Base-by-base conservation (phyloP, 1,140 invertebrate species). In the Venturia canescens region DNA sequence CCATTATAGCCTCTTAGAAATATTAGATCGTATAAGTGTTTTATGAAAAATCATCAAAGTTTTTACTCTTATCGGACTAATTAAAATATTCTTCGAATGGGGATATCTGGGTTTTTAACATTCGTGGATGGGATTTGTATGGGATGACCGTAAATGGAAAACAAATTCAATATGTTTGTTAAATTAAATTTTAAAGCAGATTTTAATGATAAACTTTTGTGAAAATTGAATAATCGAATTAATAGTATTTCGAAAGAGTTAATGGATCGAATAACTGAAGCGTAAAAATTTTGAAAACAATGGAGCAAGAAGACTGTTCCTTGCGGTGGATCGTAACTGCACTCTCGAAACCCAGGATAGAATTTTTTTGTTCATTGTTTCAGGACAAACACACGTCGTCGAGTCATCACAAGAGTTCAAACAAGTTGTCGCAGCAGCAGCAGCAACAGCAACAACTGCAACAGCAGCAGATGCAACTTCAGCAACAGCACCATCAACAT, bases 361-460 rank as follows among this genome's bases (percentile, higher is more conserved):
- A 66, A 66, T 66, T 66, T 66, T 66, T 66, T 23, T 57, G n/a
- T 23, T 69, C 66, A 69, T 18, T 69, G 66, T 88, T 89, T 74
- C 87, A 89, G 88, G 88, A 89, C 38, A 88, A 88, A 82, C 88
- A 89, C 29, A 31, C 13, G 76, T 80, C 85, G 23, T 88, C 88
- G 78, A 84, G 86, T 82, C 86, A 89, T 80, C 87, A 89, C 80
- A 89, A 88, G 84, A 89, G 84, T 85, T 86, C 87, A 69, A 88
- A 79, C 72, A 89, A 88, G 69, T 57, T 87, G 38, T 83, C 86
- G 57, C 87, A 87, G 44, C 84, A 69, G 29, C 66, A 69, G 29
- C 66, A 69, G 11, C 66, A 69, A 69, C 66, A 69, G 18, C 29
- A 18, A 3, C 27, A 4, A 3, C 27, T 18, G 29, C 29, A 31